Evolutionary conservation across 1,140 invertebrate species (phyloP).

Genomic region (Nephila pilipes): DNA sequence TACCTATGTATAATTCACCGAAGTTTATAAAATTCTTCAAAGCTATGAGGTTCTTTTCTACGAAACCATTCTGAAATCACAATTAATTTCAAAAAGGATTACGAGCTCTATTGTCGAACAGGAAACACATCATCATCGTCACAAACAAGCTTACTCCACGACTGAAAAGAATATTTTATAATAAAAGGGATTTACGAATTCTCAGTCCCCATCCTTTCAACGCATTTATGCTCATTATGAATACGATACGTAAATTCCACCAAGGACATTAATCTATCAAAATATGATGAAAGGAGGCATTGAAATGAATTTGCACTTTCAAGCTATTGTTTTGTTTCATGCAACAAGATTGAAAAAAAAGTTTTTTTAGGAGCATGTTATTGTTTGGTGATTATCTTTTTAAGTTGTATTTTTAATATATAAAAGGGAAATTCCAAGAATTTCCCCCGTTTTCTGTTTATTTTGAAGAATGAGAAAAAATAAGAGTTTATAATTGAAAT

Average conservation of each 20-base stretch:
- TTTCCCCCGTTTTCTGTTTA: no score
- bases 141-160: slow-evolving; percentile 31
- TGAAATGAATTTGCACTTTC: neutral
- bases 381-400: no score
- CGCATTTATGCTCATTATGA: slow-evolving; percentile 27
- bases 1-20: neutral
- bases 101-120: slow-evolving; percentile 14
- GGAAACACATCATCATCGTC: slow-evolving; percentile 43
- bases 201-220: neutral
- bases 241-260: neutral
- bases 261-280: slow-evolving; percentile 9
- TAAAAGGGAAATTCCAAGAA: no score
- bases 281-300: neutral
- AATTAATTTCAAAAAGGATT: slow-evolving; percentile 45
- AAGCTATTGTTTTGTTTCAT: neutral
- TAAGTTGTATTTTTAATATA: no score
- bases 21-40: neutral
- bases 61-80: neutral
- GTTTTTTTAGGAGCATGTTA: no score
- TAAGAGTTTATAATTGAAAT: no score
- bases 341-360: neutral
- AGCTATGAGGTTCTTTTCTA: neutral
- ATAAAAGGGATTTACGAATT: slow-evolving; percentile 42
- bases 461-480: no score
- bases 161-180: slow-evolving; percentile 40